These are phyloP conservation scores for Carcharodon carcharias DNA, from an alignment of 2,797 vertebrate species.

Conservation along the genomic window DNA sequence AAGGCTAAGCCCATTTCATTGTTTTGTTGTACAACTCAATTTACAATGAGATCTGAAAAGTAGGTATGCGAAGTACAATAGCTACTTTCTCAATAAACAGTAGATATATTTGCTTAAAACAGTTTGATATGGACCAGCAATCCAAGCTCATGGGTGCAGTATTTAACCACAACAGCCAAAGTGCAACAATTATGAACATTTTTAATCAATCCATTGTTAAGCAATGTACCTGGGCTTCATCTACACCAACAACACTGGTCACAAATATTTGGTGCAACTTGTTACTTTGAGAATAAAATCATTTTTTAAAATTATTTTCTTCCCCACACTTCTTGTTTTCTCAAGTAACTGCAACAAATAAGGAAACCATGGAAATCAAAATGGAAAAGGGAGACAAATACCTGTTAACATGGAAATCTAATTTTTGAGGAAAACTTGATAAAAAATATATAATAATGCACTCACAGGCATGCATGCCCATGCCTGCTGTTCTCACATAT, in stretches of 20 bases:
- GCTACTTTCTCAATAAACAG: background rate
- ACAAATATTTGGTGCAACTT: background rate
- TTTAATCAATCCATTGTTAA: background rate
- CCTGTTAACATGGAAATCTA: background rate
- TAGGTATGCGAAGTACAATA: background rate
- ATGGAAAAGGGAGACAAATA: background rate
- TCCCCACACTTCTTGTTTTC: background rate
- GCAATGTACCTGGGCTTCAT: background rate
- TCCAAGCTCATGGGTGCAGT: background rate
- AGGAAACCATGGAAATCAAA: background rate
- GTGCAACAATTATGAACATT: background rate
- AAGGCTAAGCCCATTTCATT: slow-evolving; percentile 13
- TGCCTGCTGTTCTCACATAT: background rate
- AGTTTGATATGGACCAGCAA: background rate
- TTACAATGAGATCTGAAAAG: background rate
- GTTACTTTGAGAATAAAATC: background rate
- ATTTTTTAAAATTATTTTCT: background rate
- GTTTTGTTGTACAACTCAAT: background rate
- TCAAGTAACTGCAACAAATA: background rate
- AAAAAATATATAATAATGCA: background rate
- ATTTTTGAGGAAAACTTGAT: background rate
- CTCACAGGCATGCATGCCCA: background rate
- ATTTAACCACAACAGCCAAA: background rate
- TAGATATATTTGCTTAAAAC: background rate
- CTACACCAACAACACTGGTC: background rate